These are phyloP conservation scores for Tetranychus piercei DNA, from an alignment of 2,888 invertebrate genomes.

Conservation along the genomic window DNA sequence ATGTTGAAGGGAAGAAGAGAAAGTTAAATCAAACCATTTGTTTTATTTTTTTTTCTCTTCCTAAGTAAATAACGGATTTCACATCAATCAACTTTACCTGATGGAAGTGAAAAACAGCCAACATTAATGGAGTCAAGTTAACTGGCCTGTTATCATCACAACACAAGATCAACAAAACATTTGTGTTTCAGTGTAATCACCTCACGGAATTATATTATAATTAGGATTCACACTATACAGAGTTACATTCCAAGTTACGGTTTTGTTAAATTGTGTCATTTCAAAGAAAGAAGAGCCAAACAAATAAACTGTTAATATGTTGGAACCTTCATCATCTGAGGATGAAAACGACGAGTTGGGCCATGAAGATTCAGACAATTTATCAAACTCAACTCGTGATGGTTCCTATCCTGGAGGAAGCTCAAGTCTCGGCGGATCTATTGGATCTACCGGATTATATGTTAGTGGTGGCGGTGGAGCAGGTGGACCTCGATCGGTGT, in stretches of 20 bases:
- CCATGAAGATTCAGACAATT: not conserved
- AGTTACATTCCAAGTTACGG: not conserved
- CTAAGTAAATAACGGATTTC: not conserved
- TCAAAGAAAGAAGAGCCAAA: too few relatives aligned
- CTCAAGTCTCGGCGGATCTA: not conserved
- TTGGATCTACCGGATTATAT: not conserved
- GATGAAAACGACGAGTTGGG: slow-evolving; percentile 36
- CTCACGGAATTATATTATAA: not conserved
- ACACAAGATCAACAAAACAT: not conserved
- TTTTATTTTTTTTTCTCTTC: not conserved
- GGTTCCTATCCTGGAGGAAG: not conserved
- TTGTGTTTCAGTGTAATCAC: too few relatives aligned
- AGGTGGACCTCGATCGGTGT: not conserved
- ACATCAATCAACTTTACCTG: not conserved
- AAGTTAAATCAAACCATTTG: not conserved
- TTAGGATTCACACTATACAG: not conserved
- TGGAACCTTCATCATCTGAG: slow-evolving; percentile 38
- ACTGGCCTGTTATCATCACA: not conserved
- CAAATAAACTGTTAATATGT: slow-evolving; percentile 29
- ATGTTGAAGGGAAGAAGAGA: not conserved
- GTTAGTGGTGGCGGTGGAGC: not conserved
- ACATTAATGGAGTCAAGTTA: not conserved
- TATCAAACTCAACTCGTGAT: not conserved
- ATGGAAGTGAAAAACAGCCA: not conserved
- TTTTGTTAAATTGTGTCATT: not conserved